These are phyloP conservation scores for Oscheius onirici DNA, from an alignment of 2,888 invertebrate genomes.

Conservation along the genomic window DNA sequence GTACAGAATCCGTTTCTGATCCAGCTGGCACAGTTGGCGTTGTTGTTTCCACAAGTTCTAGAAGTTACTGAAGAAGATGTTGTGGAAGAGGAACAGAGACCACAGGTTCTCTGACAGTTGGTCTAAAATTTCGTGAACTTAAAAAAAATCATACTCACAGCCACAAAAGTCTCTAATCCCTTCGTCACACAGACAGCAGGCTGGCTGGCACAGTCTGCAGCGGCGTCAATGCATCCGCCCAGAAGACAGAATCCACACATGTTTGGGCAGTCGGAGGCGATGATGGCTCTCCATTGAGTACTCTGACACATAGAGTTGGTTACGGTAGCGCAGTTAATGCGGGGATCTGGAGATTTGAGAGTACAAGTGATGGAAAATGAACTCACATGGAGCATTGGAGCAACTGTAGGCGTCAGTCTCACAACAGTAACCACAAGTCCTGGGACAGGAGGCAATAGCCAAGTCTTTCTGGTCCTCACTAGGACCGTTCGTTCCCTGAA, in stretches of 20 bases:
- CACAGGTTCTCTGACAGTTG: conserved; percentile 16
- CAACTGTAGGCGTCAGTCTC: not conserved
- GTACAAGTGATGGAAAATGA: no score
- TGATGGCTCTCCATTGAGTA: conserved; percentile 25
- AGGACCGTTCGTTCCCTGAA: not conserved
- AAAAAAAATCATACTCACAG: no score
- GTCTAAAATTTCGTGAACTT: no score
- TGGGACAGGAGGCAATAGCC: not conserved
- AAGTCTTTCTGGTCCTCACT: not conserved
- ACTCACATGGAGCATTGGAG: not conserved
- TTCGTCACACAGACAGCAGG: not conserved
- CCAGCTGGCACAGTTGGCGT: conserved; percentile 16
- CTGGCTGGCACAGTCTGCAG: conserved; percentile 5
- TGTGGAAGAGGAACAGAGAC: not conserved
- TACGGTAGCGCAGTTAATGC: conserved; percentile 18
- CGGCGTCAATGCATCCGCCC: conserved; percentile 16
- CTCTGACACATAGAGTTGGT: conserved; percentile 15
- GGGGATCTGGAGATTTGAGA: conserved; percentile 20
- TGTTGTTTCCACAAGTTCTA: conserved; percentile 5
- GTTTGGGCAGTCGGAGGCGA: conserved; percentile 28
- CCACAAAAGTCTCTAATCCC: not conserved
- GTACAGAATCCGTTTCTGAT: conserved; percentile 29
- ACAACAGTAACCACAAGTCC: conserved; percentile 1
- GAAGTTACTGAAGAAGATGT: not conserved
- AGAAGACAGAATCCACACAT: conserved; percentile 30